phyloP scores from a whole-genome alignment of 2,888 invertebrate genomes.

The Xestoiulus laeticollis region DNA sequence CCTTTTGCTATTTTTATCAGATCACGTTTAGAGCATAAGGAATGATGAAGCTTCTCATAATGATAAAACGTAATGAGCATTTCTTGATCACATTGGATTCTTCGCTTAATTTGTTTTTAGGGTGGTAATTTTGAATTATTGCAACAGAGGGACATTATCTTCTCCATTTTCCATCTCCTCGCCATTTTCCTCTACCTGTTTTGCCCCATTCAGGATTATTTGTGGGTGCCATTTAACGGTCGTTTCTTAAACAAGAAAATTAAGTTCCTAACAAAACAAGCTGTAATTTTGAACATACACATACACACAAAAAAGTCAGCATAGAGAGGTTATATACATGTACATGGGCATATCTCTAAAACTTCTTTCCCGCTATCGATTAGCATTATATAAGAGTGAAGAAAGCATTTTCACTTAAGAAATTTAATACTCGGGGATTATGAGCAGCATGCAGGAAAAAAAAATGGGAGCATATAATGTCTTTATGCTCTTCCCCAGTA shows the following conservation, averaged over 20 bases:
- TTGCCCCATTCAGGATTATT: constrained; percentile 17
- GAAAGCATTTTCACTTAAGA: constrained; percentile 37
- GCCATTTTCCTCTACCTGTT: neutral
- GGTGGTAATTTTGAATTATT: constrained; percentile 29
- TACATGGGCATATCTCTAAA: neutral
- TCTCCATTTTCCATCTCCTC: neutral
- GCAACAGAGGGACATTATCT: constrained; percentile 7
- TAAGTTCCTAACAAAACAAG: neutral
- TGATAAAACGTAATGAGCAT: constrained; percentile 28
- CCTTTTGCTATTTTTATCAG: constrained; percentile 29
- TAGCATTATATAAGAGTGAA: constrained; percentile 15
- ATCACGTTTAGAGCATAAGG: constrained; percentile 37
- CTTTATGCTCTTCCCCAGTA: neutral
- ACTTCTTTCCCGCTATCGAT: neutral
- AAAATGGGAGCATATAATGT: neutral
- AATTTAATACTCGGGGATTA: constrained; percentile 25
- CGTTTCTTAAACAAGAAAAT: neutral
- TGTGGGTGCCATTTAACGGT: constrained; percentile 6
- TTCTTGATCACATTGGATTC: constrained; percentile 7
- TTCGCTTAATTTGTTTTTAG: constrained; percentile 34
- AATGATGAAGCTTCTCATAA: constrained; percentile 21
- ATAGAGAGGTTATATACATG: neutral
- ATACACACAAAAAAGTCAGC: neutral
- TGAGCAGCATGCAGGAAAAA: neutral
- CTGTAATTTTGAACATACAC: neutral